A percentile compares a stretch with the other conserved stretches of the same genome.
These are phyloP conservation scores for Barbus barbus DNA, from an alignment of 2,113 vertebrate species.

Conservation along the genomic window DNA sequence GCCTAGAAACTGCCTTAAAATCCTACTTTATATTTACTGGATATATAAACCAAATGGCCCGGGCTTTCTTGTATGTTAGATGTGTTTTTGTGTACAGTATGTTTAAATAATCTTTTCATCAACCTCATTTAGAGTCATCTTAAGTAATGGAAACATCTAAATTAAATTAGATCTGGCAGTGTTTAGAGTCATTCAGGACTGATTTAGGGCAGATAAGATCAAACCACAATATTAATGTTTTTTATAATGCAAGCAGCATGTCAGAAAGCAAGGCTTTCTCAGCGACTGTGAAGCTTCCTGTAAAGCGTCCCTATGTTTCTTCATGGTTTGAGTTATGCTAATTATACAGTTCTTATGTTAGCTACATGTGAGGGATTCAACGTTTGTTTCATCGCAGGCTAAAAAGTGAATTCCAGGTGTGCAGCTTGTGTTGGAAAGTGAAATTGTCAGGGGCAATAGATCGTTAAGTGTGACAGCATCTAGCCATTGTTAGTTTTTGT, in stretches of 20 bases:
- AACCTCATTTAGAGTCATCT: background rate
- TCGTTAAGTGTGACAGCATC: conserved; percentile 12
- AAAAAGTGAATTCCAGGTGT: conserved; percentile 8
- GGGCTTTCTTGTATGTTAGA: background rate
- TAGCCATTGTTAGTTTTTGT: conserved; percentile 24
- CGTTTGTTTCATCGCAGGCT: background rate
- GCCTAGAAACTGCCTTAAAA: background rate
- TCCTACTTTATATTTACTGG: background rate
- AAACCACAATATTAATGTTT: background rate
- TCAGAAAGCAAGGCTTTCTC: background rate
- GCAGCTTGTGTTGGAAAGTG: conserved; percentile 4
- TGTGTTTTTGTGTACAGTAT: background rate
- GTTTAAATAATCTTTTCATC: background rate
- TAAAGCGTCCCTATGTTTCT: background rate
- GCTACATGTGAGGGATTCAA: background rate
- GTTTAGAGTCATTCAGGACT: background rate
- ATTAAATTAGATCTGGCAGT: background rate
- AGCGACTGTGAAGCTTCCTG: background rate
- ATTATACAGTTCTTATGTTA: conserved; percentile 5
- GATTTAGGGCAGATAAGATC: background rate
- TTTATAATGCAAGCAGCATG: conserved; percentile 41
- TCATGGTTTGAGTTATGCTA: background rate
- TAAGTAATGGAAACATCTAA: background rate
- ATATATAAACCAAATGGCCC: background rate
- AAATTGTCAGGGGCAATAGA: conserved; percentile 3